Percentiles rank a stretch among this genome's conserved stretches.
phyloP scores from a whole-genome alignment of 1,140 invertebrate genomes.

The Drosophila bipectinata region DNA sequence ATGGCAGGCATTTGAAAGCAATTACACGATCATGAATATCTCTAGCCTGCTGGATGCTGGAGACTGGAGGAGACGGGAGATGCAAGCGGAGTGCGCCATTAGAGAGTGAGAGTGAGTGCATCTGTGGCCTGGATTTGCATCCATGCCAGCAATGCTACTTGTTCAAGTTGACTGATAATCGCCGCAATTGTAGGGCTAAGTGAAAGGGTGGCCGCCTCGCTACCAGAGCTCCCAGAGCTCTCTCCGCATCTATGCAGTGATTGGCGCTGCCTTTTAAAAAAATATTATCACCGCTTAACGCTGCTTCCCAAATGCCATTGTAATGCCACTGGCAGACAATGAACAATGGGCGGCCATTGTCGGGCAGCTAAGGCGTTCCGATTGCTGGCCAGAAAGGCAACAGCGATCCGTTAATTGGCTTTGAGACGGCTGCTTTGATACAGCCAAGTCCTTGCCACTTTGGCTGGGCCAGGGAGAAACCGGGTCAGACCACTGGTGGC shows the following conservation, averaged over 20 bases:
- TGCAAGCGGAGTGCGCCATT: too few relatives aligned
- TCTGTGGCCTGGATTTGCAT: conserved; percentile 28
- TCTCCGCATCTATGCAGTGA: conserved; percentile 15
- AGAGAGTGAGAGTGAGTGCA: conserved; percentile 8
- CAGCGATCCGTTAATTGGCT: conserved; percentile 49
- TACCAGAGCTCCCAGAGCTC: conserved; percentile 14
- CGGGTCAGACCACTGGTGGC: conserved; percentile 24
- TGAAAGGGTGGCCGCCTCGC: conserved; percentile 12
- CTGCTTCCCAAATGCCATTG: conserved; percentile 23
- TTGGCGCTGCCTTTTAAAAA: conserved; percentile 24
- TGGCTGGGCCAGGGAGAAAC: not conserved
- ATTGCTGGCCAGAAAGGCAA: conserved; percentile 25
- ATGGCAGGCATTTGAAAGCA: conserved; percentile 46
- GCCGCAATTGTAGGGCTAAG: conserved; percentile 28
- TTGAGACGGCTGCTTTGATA: conserved; percentile 26
- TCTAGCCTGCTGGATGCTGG: conserved; percentile 37
- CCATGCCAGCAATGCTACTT: conserved; percentile 6
- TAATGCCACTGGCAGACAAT: conserved; percentile 27
- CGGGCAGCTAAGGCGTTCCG: conserved; percentile 11
- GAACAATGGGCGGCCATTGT: conserved; percentile 68
- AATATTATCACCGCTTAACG: conserved; percentile 40
- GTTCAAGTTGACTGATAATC: conserved; percentile 48
- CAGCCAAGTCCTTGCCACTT: conserved; percentile 26
- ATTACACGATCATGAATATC: conserved; percentile 43
- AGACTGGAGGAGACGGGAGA: too few relatives aligned